Percentiles rank a stretch among this genome's conserved stretches.
Conservation (phyloP, 2,797 vertebrate genomes). For the Coranthus polyacanthus region DNA sequence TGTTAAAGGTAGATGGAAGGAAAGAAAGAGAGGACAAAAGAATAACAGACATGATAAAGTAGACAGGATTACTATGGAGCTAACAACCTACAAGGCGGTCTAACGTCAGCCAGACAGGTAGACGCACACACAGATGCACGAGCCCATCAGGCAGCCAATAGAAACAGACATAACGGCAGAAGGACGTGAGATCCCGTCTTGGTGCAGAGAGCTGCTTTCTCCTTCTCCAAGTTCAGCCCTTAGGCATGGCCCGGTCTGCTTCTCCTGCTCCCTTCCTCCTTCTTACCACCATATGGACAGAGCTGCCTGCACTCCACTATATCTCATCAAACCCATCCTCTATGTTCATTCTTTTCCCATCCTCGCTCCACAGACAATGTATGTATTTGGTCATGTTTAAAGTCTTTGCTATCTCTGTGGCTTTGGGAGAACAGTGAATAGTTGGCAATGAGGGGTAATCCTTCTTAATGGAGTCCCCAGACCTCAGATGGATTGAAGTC, state of each 20-base stretch:
- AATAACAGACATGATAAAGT: not conserved
- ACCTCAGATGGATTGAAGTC: slow-evolving; percentile 64
- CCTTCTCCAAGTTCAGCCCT: slow-evolving; percentile 68
- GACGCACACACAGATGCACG: slow-evolving; percentile 19
- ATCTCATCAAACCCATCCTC: slow-evolving; percentile 60
- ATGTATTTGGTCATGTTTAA: slow-evolving; percentile 50
- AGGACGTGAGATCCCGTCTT: slow-evolving; percentile 66
- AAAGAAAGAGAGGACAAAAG: not conserved
- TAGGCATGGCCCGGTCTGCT: slow-evolving; percentile 76
- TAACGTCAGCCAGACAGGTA: slow-evolving; percentile 27
- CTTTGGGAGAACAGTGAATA: slow-evolving; percentile 53
- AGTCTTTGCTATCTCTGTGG: slow-evolving; percentile 50
- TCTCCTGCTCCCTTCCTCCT: slow-evolving; percentile 71
- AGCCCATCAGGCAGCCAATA: slow-evolving; percentile 28
- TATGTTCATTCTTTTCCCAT: slow-evolving; percentile 17
- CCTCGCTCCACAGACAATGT: slow-evolving; percentile 35
- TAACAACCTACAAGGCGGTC: slow-evolving; percentile 1
- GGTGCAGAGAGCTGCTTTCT: slow-evolving; percentile 60
- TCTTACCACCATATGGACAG: slow-evolving; percentile 80
- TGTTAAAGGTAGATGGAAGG: no score
- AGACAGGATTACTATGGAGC: not conserved
- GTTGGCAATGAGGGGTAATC: slow-evolving; percentile 63
- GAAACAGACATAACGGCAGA: slow-evolving; percentile 68
- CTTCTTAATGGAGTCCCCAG: slow-evolving; percentile 73
- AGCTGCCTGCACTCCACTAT: slow-evolving; percentile 54